These are phyloP conservation scores for Dermatophagoides farinae DNA, from an alignment of 1,140 invertebrate genomes.

Conservation along the genomic window DNA sequence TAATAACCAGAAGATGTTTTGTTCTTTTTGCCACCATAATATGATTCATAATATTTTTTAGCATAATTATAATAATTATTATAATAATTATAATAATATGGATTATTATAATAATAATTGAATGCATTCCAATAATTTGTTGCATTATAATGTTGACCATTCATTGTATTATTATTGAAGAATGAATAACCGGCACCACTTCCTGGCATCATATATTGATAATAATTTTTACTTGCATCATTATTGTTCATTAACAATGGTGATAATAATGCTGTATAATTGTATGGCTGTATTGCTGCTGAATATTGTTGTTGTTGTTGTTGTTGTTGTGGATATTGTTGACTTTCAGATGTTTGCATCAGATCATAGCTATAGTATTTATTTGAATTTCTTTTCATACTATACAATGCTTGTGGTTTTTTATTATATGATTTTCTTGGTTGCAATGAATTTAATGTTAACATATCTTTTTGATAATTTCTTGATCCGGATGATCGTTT, in stretches of 20 bases:
- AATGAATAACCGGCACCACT: slow-evolving; percentile 1
- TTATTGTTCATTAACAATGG: not conserved
- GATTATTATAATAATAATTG: not conserved
- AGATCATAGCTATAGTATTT: too few species aligned
- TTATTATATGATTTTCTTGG: not conserved
- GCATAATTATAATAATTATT: slow-evolving; percentile 7
- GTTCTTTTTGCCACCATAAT: not conserved
- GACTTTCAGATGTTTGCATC: not conserved
- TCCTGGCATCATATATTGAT: not conserved
- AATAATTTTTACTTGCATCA: not conserved
- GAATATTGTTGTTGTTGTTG: not conserved
- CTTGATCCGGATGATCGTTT: not conserved
- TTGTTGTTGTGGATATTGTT: not conserved
- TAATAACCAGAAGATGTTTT: not conserved
- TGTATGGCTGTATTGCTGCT: not conserved
- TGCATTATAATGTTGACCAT: not conserved
- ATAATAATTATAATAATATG: slow-evolving; percentile 9
- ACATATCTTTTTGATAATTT: slow-evolving; percentile 4
- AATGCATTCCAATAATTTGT: not conserved
- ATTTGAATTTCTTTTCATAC: too few species aligned
- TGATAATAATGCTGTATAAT: not conserved
- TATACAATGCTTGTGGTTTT: not conserved
- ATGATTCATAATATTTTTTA: slow-evolving; percentile 1
- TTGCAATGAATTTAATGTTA: not conserved
- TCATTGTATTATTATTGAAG: not conserved